Percentiles rank a stretch among this genome's conserved stretches.
phyloP scores from a whole-genome alignment of 2,797 vertebrate species.

The Micrastur ruficollis region DNA sequence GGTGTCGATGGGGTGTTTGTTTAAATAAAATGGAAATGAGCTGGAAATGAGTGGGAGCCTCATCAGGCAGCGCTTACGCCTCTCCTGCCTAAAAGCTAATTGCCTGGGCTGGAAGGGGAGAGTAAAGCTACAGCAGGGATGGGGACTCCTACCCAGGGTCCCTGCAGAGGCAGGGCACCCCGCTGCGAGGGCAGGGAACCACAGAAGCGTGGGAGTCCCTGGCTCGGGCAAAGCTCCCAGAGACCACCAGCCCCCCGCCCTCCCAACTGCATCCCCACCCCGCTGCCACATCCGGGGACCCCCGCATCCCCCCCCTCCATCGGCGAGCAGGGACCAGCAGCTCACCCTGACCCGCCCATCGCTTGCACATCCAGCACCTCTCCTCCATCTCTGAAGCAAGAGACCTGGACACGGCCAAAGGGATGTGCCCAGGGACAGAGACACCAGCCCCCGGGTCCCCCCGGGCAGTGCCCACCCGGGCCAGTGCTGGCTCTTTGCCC shows the following conservation, averaged over 20 bases:
- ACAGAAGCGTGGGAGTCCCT: rapidly evolving
- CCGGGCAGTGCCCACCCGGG: rapidly evolving
- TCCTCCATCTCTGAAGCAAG: not conserved
- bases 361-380: not conserved
- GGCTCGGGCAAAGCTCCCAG: not conserved
- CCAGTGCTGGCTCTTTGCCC: not conserved
- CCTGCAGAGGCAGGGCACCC: not conserved
- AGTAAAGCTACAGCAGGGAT: rapidly evolving
- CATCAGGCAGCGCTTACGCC: rapidly evolving
- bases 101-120: not conserved
- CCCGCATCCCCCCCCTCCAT: not conserved
- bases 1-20: not conserved
- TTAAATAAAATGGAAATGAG: not conserved
- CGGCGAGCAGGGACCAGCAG: rapidly evolving
- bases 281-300: rapidly evolving
- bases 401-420: rapidly evolving
- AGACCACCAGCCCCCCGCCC: not conserved
- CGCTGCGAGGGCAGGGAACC: not conserved
- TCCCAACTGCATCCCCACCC: not conserved
- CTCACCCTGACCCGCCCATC: not conserved
- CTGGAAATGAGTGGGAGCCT: not conserved
- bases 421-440: not conserved
- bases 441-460: not conserved
- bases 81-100: not conserved
- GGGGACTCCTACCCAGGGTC: rapidly evolving